Evolutionary conservation across 2,113 vertebrate genomes (phyloP).

Genomic region (Plecturocebus donacophilus): DNA sequence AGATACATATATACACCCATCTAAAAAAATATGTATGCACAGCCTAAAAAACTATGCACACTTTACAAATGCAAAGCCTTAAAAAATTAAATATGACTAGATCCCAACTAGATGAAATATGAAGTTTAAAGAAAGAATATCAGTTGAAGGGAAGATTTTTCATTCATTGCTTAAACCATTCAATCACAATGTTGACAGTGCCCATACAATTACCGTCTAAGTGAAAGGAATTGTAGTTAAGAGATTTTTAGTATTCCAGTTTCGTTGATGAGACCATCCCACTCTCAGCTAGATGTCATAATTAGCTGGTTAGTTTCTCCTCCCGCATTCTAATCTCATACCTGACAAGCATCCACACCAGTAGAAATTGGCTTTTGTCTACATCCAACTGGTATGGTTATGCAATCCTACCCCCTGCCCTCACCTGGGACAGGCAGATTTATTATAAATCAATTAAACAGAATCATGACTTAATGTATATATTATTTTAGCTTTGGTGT

Average conservation of each 20-base stretch:
- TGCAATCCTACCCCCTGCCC: neutral
- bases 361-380: constrained; percentile 17
- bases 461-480: constrained; percentile 24
- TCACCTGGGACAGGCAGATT: neutral
- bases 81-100: neutral
- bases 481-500: constrained; percentile 29
- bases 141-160: neutral
- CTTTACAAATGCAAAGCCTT: neutral
- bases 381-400: neutral
- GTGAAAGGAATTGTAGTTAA: neutral
- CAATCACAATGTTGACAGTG: neutral
- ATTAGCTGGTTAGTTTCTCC: constrained; percentile 11
- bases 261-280: neutral
- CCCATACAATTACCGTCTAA: neutral
- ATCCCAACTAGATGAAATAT: neutral
- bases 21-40: neutral
- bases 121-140: neutral
- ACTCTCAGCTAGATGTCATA: neutral
- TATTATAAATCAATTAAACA: constrained; percentile 52
- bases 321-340: neutral
- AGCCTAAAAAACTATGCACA: no score
- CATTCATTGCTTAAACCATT: neutral
- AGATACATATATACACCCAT: neutral
- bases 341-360: constrained; percentile 19
- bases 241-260: neutral